Evolutionary conservation across 2,797 vertebrate species (phyloP), one percentile per base, ranked within the genome.

Genomic region (Premnoplex brunnescens): DNA sequence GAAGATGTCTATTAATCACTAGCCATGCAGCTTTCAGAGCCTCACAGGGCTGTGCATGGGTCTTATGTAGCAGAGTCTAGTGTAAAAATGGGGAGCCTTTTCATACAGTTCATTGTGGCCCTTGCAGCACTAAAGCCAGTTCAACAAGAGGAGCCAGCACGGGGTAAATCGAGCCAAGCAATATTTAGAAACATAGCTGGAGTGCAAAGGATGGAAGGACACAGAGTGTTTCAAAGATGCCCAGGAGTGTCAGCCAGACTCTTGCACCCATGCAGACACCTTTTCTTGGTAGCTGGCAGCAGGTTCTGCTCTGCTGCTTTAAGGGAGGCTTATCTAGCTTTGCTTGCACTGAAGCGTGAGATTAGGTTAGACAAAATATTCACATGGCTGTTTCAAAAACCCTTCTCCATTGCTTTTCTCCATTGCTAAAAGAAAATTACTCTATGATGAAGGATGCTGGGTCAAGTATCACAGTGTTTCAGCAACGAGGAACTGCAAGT

Each of bases 321-420:
- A 51, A 83, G 44, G n/a, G 41, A 82, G 64, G 36, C 22, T 91
- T 74, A 92, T 82, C 72, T 74, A 44, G 32, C 60, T 84, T 85
- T 71, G n/a, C 54, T 88, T 0, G 1, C 36, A 59, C n/a, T 51
- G 75, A 89, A 92, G 56, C 23, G 0, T 85, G 79, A 92, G 75
- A 88, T 91, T 72, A 82, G 51, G 81, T 69, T 83, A 73, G 80
- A 82, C 55, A 88, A 94, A 89, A 88, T 80, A 89, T 68, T 89
- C 68, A 83, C 24, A 11, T 3, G 36, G 23, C 49, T 89, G 13
- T 85, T 91, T 91, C 86, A 56, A 73, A 91, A 54, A 67, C 9
- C 37, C 64, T 84, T 76, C 74, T 81, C 27, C 55, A 7, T 18
- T 74, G 48, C 37, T 85, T 89, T 63, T 54, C 66, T 64, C 44